phyloP scores from a whole-genome alignment of 1,140 invertebrate species.

The Ctenoplectra terminalis region DNA sequence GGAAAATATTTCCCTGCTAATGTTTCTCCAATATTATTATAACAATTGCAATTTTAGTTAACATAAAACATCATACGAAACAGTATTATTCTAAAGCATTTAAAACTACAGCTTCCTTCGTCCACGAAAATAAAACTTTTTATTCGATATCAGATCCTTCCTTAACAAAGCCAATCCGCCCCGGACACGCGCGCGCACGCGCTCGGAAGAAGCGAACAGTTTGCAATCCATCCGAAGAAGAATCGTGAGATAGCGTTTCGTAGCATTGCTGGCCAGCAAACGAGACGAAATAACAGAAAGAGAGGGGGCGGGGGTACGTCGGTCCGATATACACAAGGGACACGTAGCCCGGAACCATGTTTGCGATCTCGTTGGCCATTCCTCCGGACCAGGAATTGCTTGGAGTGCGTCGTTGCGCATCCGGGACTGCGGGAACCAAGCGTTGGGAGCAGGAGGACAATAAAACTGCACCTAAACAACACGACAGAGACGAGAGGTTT shows the following conservation, averaged over 20 bases:
- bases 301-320: neutral
- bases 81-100: too few species aligned
- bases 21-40: too few species aligned
- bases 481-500: neutral
- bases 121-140: neutral
- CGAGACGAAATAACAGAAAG: slow-evolving; percentile 37
- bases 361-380: slow-evolving; percentile 67
- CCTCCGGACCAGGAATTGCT: slow-evolving; percentile 48
- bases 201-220: neutral
- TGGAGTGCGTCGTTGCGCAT: slow-evolving; percentile 52
- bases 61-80: too few species aligned
- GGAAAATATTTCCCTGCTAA: too few species aligned
- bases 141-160: too few species aligned
- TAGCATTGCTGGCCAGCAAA: neutral
- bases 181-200: too few species aligned
- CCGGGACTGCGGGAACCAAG: slow-evolving; percentile 42
- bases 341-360: slow-evolving; percentile 51
- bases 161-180: neutral
- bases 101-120: too few species aligned
- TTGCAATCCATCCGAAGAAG: neutral
- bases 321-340: slow-evolving; percentile 46
- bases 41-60: too few species aligned
- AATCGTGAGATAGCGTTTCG: neutral
- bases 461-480: slow-evolving; percentile 71
- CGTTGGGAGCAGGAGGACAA: slow-evolving; percentile 20